A percentile compares a stretch with the other conserved stretches of the same genome.
phyloP scores from a whole-genome alignment of 2,797 vertebrate species.

The Oreonectes daqikongensis region DNA sequence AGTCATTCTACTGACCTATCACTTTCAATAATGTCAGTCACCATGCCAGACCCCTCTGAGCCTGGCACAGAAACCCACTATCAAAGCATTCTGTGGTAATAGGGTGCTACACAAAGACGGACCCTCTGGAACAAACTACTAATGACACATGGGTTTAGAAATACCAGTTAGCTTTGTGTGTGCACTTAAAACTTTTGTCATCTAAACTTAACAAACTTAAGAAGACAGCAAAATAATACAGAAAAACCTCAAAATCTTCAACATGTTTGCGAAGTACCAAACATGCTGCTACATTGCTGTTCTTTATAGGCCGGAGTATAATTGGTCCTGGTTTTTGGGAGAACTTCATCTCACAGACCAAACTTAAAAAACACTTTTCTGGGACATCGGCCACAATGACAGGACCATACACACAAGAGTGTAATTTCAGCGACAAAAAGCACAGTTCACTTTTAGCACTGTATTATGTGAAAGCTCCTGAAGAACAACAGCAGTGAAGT shows the following conservation, averaged over 20 bases:
- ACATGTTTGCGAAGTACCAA: background rate
- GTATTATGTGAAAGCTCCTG: constrained; percentile 42
- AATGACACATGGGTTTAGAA: background rate
- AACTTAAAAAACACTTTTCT: constrained; percentile 53
- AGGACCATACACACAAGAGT: constrained; percentile 33
- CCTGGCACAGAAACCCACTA: constrained; percentile 28
- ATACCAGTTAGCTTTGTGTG: background rate
- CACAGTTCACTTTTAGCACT: constrained; percentile 16
- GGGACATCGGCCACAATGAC: constrained; percentile 51
- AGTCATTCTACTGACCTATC: constrained; percentile 37
- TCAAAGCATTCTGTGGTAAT: constrained; percentile 20
- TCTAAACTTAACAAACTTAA: background rate
- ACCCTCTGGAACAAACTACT: constrained; percentile 8
- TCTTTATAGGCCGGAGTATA: constrained; percentile 16
- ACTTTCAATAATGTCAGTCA: constrained; percentile 36
- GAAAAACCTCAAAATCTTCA: background rate
- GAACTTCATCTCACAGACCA: constrained; percentile 47
- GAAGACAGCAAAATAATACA: background rate
- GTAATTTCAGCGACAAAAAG: constrained; percentile 29
- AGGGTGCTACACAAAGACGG: background rate
- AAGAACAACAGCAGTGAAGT: constrained; percentile 53
- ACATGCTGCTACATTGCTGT: background rate
- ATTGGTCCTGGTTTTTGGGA: constrained; percentile 11
- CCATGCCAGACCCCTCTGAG: constrained; percentile 24
- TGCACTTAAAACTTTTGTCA: background rate